A percentile compares a stretch with the other conserved stretches of the same genome.
phyloP scores from a whole-genome alignment of 1,140 invertebrate species.

The Ladona fulva region DNA sequence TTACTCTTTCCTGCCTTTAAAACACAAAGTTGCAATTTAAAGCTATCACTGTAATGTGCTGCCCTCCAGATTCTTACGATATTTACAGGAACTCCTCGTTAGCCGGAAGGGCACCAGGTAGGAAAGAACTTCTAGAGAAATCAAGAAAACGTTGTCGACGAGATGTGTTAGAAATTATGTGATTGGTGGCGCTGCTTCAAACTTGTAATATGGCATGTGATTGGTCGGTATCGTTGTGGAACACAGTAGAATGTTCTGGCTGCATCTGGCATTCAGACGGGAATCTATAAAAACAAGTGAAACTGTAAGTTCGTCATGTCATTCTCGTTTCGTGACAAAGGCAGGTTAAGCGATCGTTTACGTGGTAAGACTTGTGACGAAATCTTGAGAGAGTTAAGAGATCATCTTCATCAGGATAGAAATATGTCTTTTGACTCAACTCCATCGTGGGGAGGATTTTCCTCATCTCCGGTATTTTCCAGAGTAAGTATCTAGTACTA shows the following conservation, averaged over 20 bases:
- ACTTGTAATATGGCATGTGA: not conserved
- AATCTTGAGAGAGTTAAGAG: constrained; percentile 36
- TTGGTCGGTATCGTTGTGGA: not conserved
- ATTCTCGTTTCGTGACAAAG: constrained; percentile 37
- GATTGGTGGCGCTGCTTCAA: not conserved
- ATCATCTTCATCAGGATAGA: constrained; percentile 35
- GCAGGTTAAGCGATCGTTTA: constrained; percentile 35
- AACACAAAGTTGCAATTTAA: no score
- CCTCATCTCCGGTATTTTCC: constrained; percentile 29
- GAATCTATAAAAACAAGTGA: constrained; percentile 7
- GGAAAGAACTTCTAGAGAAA: no score
- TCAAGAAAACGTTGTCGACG: no score
- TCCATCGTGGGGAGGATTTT: constrained; percentile 19
- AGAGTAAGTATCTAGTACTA: constrained; percentile 29
- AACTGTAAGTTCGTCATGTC: constrained; percentile 31
- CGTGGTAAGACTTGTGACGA: constrained; percentile 37
- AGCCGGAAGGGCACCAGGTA: no score
- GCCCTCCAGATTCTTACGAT: no score
- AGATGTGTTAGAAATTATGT: not conserved
- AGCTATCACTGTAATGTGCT: no score
- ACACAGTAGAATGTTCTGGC: not conserved
- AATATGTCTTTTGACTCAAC: constrained; percentile 35
- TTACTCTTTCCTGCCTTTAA: no score
- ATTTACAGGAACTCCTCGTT: no score
- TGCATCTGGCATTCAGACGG: not conserved